phyloP scores from a whole-genome alignment of 2,888 invertebrate species.

The Lithophane semibrunnea region DNA sequence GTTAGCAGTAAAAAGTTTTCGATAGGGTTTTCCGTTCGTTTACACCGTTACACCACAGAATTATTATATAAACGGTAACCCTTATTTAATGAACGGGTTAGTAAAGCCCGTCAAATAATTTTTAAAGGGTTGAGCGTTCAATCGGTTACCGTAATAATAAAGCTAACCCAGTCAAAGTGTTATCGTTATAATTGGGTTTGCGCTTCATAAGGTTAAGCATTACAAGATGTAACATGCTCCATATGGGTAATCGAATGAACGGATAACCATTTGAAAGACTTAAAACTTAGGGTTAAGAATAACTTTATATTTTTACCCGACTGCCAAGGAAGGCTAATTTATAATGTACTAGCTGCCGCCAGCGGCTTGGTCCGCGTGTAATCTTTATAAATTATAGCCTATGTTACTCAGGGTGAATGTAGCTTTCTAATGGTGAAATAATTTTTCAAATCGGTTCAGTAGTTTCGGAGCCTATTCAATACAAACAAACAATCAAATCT shows the following conservation, averaged over 20 bases:
- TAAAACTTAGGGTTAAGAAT: neutral
- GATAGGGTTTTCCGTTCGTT: neutral
- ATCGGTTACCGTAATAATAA: neutral
- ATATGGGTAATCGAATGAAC: neutral
- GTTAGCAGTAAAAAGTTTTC: neutral
- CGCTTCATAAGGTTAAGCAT: neutral
- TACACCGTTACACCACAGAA: neutral
- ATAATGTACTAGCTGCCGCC: too few relatives aligned
- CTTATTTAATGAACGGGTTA: constrained; percentile 5
- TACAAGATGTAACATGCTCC: neutral
- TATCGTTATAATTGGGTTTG: neutral
- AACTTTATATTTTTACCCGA: neutral
- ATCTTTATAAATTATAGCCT: too few relatives aligned
- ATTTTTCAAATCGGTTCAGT: too few relatives aligned
- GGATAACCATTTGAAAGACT: neutral
- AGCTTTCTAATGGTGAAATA: too few relatives aligned
- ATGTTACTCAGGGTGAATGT: too few relatives aligned
- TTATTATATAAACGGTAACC: neutral
- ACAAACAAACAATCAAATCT: too few relatives aligned
- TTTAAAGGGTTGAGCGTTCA: neutral
- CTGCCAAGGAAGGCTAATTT: neutral
- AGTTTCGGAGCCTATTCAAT: too few relatives aligned
- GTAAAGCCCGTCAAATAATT: neutral
- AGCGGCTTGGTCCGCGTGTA: too few relatives aligned
- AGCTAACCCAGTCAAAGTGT: neutral